These are phyloP conservation scores for Phrixothrix hirtus DNA, from an alignment of 2,888 invertebrate genomes.

Conservation along the genomic window DNA sequence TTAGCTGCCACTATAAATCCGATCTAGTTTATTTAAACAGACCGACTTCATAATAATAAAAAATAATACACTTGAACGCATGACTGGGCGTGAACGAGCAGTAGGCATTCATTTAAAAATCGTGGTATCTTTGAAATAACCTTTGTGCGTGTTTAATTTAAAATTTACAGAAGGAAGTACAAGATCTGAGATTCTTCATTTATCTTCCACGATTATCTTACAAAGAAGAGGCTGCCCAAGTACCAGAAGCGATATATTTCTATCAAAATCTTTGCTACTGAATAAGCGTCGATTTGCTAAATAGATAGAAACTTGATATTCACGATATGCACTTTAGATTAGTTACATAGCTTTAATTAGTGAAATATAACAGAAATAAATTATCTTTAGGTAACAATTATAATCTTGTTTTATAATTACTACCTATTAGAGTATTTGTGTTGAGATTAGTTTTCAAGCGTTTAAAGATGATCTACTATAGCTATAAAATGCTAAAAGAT, in stretches of 20 bases:
- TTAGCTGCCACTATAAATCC: neutral
- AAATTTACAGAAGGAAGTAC: neutral
- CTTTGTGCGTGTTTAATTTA: neutral
- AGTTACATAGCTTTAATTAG: slow-evolving; percentile 16
- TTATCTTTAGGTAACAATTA: slow-evolving; percentile 8
- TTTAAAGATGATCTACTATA: too few species aligned
- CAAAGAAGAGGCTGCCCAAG: neutral
- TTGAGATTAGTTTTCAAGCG: too few species aligned
- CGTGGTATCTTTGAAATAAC: neutral
- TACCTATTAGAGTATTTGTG: too few species aligned
- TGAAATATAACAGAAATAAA: slow-evolving; percentile 15
- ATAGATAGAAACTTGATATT: slow-evolving; percentile 18
- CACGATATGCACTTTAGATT: slow-evolving; percentile 17
- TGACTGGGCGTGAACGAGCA: neutral
- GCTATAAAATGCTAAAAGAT: too few species aligned
- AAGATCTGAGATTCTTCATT: neutral
- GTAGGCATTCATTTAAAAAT: neutral
- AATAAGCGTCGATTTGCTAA: neutral
- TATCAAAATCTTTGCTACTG: neutral
- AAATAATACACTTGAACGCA: neutral
- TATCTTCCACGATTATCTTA: neutral
- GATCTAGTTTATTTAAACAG: neutral
- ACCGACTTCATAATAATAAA: neutral
- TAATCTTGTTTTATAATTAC: too few species aligned
- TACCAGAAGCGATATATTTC: neutral